Percentiles rank a stretch among this genome's conserved stretches.
These are phyloP conservation scores for Leucozona laternaria DNA, from an alignment of 2,888 invertebrate species.

Conservation along the genomic window DNA sequence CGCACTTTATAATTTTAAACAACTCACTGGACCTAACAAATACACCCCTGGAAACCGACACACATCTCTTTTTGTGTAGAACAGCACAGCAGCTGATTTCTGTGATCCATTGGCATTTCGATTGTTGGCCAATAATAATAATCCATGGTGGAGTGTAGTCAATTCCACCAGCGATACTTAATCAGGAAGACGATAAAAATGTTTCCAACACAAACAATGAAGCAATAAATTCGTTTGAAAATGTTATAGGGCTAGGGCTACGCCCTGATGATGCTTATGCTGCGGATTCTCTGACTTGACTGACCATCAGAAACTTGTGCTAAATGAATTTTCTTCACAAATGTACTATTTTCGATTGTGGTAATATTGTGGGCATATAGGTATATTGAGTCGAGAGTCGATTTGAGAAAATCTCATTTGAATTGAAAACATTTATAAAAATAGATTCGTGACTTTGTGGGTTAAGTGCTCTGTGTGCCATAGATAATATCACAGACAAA, in stretches of 20 bases:
- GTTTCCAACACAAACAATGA: conserved; percentile 73
- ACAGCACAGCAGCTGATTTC: conserved; percentile 62
- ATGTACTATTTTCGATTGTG: conserved; percentile 16
- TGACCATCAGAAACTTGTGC: conserved; percentile 50
- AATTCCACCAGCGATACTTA: conserved; percentile 76
- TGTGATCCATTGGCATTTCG: conserved; percentile 75
- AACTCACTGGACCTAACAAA: not conserved
- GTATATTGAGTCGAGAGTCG: not conserved
- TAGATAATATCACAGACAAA: conserved; percentile 33
- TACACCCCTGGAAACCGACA: conserved; percentile 13
- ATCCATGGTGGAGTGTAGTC: conserved; percentile 55
- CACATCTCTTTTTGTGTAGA: conserved; percentile 19
- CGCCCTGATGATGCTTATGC: conserved; percentile 45
- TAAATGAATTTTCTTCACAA: conserved; percentile 15
- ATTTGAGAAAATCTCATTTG: conserved; percentile 15
- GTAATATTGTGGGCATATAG: not conserved
- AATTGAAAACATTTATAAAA: conserved; percentile 26
- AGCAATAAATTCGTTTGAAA: conserved; percentile 76
- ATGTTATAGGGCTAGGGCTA: conserved; percentile 76
- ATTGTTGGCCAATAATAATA: conserved; percentile 63
- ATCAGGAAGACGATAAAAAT: conserved; percentile 76
- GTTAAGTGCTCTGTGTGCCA: conserved; percentile 62
- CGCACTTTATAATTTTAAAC: too few relatives aligned
- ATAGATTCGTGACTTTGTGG: conserved; percentile 62
- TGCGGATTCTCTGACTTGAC: conserved; percentile 46